Conservation (phyloP, 1,140 invertebrate species). For the Lordiphosa stackelbergi region DNA sequence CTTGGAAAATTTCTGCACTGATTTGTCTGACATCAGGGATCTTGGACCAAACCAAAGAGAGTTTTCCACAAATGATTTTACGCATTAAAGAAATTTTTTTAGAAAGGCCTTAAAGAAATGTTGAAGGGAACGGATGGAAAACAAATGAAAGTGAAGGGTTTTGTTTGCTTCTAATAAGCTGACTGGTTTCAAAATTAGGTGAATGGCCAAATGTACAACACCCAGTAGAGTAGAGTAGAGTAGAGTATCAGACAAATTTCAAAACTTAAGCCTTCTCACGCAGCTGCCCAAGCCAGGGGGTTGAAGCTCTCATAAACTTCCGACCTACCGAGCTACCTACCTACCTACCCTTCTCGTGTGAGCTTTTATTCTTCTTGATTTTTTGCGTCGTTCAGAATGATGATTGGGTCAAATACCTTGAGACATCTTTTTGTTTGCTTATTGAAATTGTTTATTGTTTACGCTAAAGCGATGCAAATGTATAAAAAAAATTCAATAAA, state of each 20-base stretch:
- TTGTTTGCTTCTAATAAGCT: neutral
- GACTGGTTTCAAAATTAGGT: neutral
- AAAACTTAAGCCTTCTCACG: too few species aligned
- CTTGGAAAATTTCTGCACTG: too few species aligned
- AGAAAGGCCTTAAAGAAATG: conserved; percentile 6
- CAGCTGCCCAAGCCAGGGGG: neutral
- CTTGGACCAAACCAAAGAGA: too few species aligned
- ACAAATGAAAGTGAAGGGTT: conserved; percentile 11
- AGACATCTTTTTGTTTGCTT: conserved; percentile 50
- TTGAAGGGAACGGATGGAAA: neutral
- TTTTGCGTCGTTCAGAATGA: conserved; percentile 31
- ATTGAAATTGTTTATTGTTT: conserved; percentile 62
- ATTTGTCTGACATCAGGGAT: too few species aligned
- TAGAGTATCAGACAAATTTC: too few species aligned
- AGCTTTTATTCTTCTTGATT: neutral
- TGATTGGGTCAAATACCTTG: conserved; percentile 64
- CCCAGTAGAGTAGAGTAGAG: too few species aligned
- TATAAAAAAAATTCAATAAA: conserved; percentile 60
- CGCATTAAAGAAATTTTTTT: neutral
- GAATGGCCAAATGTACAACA: conserved; percentile 3
- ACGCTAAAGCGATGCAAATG: conserved; percentile 52
- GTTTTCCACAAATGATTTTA: too few species aligned
- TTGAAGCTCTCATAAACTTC: neutral
- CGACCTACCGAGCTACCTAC: too few species aligned
- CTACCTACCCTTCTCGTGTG: neutral